Conservation (phyloP, 2,113 vertebrate genomes). For the Peromyscus polionotus region DNA sequence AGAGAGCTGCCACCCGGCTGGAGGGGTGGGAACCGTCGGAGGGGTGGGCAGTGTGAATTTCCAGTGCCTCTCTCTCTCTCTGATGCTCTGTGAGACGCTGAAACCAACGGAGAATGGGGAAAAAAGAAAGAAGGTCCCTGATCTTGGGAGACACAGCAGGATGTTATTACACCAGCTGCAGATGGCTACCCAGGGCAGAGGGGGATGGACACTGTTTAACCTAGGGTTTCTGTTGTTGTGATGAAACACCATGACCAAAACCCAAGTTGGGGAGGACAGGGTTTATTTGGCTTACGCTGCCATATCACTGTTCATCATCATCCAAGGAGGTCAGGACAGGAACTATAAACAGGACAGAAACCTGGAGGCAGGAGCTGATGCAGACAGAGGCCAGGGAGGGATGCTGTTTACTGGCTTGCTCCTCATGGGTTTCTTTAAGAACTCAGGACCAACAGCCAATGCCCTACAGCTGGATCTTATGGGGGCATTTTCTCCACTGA, state of each 20-base stretch:
- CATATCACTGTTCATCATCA: not conserved
- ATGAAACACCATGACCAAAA: not conserved
- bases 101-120: fast-evolving
- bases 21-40: not conserved
- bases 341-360: not conserved
- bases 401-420: not conserved
- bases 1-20: not conserved
- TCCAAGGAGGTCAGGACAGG: not conserved
- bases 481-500: not conserved
- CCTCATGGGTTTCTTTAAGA: not conserved
- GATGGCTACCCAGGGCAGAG: not conserved
- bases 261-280: not conserved
- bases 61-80: not conserved
- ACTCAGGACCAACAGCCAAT: not conserved
- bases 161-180: fast-evolving
- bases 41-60: fast-evolving
- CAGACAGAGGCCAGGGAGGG: not conserved
- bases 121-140: not conserved
- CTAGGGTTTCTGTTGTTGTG: not conserved
- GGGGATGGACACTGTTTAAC: not conserved
- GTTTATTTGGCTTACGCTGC: not conserved
- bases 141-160: not conserved
- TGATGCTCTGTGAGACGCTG: not conserved
- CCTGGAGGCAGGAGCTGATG: not conserved
- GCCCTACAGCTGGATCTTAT: not conserved